Evolutionary conservation across 1,140 invertebrate species (phyloP).

Genomic region (Metopolophium dirhodum): DNA sequence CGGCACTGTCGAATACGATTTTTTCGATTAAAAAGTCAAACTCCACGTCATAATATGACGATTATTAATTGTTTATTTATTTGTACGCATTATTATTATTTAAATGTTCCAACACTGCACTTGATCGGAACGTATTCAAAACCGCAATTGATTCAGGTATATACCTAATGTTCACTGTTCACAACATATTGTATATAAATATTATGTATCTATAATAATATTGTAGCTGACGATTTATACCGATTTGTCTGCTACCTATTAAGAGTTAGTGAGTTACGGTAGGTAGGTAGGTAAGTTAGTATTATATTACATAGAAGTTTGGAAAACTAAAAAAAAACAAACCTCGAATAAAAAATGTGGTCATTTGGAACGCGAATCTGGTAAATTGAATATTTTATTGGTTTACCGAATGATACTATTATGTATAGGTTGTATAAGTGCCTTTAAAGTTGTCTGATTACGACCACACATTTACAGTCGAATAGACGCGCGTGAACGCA

Average conservation of each 20-base stretch:
- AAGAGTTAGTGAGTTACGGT: neutral
- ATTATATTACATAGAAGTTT: neutral
- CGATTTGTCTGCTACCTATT: neutral
- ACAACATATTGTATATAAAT: too few species aligned
- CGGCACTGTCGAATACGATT: neutral
- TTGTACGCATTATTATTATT: neutral
- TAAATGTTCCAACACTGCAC: neutral
- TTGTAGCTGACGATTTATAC: neutral
- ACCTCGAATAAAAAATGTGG: neutral
- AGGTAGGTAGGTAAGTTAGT: too few species aligned
- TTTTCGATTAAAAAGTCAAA: neutral
- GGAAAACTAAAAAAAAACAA: neutral
- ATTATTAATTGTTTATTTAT: neutral
- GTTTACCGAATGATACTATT: neutral
- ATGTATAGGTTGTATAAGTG: too few species aligned
- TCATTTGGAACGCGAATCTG: neutral
- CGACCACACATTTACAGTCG: neutral
- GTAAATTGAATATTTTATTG: neutral
- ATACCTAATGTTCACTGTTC: too few species aligned
- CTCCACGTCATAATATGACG: neutral
- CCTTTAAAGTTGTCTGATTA: neutral
- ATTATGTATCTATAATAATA: too few species aligned
- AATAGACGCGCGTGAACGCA: neutral
- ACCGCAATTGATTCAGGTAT: neutral
- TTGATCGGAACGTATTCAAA: neutral